A percentile compares a stretch with the other conserved stretches of the same genome.
Evolutionary conservation across 2,113 vertebrate genomes (phyloP).

Genomic region (Aptenodytes patagonicus): DNA sequence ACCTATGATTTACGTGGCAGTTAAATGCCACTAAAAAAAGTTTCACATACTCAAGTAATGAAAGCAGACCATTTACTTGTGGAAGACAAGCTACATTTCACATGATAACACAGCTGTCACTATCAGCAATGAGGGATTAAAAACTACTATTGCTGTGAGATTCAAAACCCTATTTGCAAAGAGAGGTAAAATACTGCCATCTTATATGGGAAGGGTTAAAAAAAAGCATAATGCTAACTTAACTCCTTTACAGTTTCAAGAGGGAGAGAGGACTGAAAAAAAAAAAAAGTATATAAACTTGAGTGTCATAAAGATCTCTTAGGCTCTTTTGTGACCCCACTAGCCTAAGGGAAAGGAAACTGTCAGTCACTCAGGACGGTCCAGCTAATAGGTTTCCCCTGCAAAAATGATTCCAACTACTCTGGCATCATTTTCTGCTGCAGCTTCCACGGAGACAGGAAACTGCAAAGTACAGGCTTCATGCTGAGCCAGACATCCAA

Average conservation of each 20-base stretch:
- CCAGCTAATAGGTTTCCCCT: background rate
- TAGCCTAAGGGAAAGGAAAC: background rate
- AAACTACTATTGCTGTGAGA: background rate
- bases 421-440: background rate
- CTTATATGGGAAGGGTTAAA: background rate
- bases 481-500: slow-evolving; percentile 32
- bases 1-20: background rate
- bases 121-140: background rate
- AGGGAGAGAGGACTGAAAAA: background rate
- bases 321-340: background rate
- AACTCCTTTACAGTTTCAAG: background rate
- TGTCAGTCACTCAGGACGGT: background rate
- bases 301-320: background rate
- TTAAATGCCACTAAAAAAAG: background rate
- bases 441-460: slow-evolving; percentile 13
- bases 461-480: slow-evolving; percentile 22
- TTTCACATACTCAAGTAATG: background rate
- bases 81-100: background rate
- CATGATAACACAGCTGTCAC: background rate
- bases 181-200: background rate
- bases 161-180: background rate
- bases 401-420: background rate
- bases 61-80: background rate
- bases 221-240: background rate
- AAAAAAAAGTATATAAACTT: background rate